A percentile compares a stretch with the other conserved stretches of the same genome.
phyloP scores from a whole-genome alignment of 1,140 invertebrate species.

The Dendrolimus kikuchii region DNA sequence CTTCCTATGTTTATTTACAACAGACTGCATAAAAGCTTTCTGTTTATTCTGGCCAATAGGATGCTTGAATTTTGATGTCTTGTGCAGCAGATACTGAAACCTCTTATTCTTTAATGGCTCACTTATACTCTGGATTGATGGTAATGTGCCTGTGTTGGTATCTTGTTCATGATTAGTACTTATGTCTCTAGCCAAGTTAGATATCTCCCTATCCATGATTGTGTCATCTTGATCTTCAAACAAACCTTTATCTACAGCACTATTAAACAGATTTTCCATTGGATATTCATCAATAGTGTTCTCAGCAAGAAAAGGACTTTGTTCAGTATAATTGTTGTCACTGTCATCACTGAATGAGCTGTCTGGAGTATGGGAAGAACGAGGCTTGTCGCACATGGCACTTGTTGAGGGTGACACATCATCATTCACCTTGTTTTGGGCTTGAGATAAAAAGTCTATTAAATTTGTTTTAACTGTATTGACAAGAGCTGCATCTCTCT shows the following conservation, averaged over 20 bases:
- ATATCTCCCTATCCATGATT: constrained; percentile 65
- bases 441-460: constrained; percentile 54
- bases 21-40: constrained; percentile 67
- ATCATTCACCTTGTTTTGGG: constrained; percentile 43
- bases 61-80: constrained; percentile 68
- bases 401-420: constrained; percentile 47
- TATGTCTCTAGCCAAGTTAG: constrained; percentile 37
- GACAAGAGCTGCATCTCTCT: constrained; percentile 35
- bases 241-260: constrained; percentile 61
- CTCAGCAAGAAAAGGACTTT: constrained; percentile 61
- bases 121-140: constrained; percentile 62
- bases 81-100: constrained; percentile 69
- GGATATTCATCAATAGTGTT: constrained; percentile 66
- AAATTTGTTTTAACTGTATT: constrained; percentile 58
- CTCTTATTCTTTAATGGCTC: constrained; percentile 66
- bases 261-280: constrained; percentile 66
- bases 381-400: constrained; percentile 43
- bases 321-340: constrained; percentile 53
- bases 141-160: constrained; percentile 39
- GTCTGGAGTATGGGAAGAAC: constrained; percentile 45
- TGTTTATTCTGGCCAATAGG: constrained; percentile 67
- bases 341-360: constrained; percentile 57
- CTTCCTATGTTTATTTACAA: constrained; percentile 69
- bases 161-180: constrained; percentile 60
- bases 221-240: constrained; percentile 60